Evolutionary conservation across 2,797 vertebrate species (phyloP), one percentile per base, ranked within the genome.

Genomic region (Chromobotia macracanthus): DNA sequence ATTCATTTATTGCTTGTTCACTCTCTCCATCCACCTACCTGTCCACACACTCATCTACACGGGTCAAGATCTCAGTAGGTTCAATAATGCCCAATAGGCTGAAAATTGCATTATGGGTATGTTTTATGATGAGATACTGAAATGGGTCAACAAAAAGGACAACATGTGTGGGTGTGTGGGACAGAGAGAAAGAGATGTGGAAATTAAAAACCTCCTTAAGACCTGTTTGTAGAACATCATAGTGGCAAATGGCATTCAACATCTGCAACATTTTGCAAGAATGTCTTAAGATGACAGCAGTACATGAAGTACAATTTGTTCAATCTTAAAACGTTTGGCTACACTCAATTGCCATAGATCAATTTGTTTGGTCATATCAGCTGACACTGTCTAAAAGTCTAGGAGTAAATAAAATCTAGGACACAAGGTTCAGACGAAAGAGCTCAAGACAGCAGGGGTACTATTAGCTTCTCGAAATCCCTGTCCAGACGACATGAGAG

Each of bases 41-140:
- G 11, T 51, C 60, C 46, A 75, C 31, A 25, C 21, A 8, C 25
- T 51, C 71, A 55, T 48, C 60, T 31, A 44, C 13, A 11, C 5
- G 16, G 50, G 50, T 55, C 35, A 65, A 58, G 58, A 13, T 60
- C 25, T 60, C 5, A 15, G n/a, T 64, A 1, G 38, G 35, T 64
- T 51, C 28, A 64, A 19, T 18, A 60, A 44, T 23, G 19, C 12
- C n/a, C 25, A 50, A 64, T 25, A 38, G 9, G 61, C 19, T 19
- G 58, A 63, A 23, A 50, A 35, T 1, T 41, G 61, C 19, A 68
- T 19, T 68, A 12, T 58, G 21, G 50, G 10, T 28, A 66, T 31
- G 13, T 46, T 35, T 68, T 5, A 77, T 68, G 16, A 68, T 58
- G 41, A 44, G 46, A 16, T 75, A 50, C 50, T 55, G 19, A 67